Evolutionary conservation across 2,113 vertebrate genomes (phyloP).

Genomic region (Halichoerus grypus): DNA sequence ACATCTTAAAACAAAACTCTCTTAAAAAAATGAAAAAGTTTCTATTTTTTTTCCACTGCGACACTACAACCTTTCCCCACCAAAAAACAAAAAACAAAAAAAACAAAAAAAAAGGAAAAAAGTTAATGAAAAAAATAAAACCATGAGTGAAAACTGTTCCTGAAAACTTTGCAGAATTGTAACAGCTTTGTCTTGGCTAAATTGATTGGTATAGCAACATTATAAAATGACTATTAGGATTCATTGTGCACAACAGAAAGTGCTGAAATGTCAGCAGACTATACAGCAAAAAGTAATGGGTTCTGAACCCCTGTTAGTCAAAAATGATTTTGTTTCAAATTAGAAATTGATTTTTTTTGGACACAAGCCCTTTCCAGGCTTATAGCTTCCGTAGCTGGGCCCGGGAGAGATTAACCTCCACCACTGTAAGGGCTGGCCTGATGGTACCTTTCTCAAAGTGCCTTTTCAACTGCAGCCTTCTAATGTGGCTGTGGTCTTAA

Average conservation of each 20-base stretch:
- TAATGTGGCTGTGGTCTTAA: slow-evolving; percentile 84
- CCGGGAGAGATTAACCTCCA: slow-evolving; percentile 88
- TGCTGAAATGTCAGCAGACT: slow-evolving; percentile 89
- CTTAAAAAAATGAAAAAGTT: slow-evolving; percentile 73
- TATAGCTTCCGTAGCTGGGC: slow-evolving; percentile 85
- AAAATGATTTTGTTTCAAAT: slow-evolving; percentile 92
- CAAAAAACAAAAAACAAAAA: accelerated
- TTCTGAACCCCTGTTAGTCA: slow-evolving; percentile 91
- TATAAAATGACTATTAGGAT: slow-evolving; percentile 90
- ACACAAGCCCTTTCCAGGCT: slow-evolving; percentile 87
- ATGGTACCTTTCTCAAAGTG: slow-evolving; percentile 86
- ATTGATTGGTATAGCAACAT: slow-evolving; percentile 89
- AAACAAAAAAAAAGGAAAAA: slow-evolving; percentile 51
- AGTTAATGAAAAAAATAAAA: slow-evolving; percentile 84
- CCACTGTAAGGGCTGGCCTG: slow-evolving; percentile 82
- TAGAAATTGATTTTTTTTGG: slow-evolving; percentile 92
- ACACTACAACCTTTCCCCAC: not conserved
- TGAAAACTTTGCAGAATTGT: slow-evolving; percentile 87
- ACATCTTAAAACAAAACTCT: slow-evolving; percentile 67
- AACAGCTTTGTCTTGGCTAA: slow-evolving; percentile 87
- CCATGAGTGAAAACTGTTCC: slow-evolving; percentile 85
- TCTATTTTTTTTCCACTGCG: slow-evolving; percentile 71
- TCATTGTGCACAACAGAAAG: slow-evolving; percentile 89
- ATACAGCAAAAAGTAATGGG: slow-evolving; percentile 89
- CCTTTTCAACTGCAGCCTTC: slow-evolving; percentile 85